These are phyloP conservation scores for Gibbula magus DNA, from an alignment of 2,888 invertebrate genomes.

Conservation along the genomic window DNA sequence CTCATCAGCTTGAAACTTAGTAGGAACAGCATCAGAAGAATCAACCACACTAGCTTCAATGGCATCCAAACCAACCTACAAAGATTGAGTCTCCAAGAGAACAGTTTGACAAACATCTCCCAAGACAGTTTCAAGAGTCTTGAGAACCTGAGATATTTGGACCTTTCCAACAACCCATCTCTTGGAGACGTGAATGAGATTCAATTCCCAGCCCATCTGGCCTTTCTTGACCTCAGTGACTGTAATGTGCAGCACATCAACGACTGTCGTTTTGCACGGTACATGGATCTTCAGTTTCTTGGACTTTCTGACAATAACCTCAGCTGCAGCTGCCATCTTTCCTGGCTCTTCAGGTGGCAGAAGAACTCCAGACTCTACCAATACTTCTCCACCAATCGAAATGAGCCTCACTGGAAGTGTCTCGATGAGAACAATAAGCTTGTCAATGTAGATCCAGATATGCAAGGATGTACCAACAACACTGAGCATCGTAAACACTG, in stretches of 20 bases:
- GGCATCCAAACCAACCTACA: slow-evolving; percentile 4
- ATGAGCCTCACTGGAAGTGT: slow-evolving; percentile 5
- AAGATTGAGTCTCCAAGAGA: slow-evolving; percentile 3
- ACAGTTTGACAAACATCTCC: slow-evolving; percentile 21
- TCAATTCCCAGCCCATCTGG: slow-evolving; percentile 44
- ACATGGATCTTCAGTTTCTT: slow-evolving; percentile 41
- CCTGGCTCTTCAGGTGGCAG: slow-evolving; percentile 23
- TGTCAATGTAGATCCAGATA: not conserved
- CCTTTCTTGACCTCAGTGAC: slow-evolving; percentile 54
- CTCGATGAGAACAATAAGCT: not conserved
- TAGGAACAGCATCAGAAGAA: slow-evolving; percentile 9
- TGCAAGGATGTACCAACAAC: not conserved
- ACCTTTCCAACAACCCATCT: slow-evolving; percentile 33
- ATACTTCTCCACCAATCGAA: not conserved
- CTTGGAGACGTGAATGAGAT: slow-evolving; percentile 37
- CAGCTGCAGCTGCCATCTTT: slow-evolving; percentile 42
- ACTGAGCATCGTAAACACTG: not conserved
- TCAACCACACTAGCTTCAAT: not conserved
- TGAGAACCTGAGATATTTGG: slow-evolving; percentile 43
- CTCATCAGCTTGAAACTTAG: slow-evolving; percentile 27
- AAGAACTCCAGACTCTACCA: too few species aligned
- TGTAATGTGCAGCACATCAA: slow-evolving; percentile 42
- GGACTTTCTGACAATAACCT: slow-evolving; percentile 39
- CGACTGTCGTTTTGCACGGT: slow-evolving; percentile 37
- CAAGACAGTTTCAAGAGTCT: slow-evolving; percentile 41